Evolutionary conservation across 2,797 vertebrate species (phyloP).

Genomic region (Neosilurus hyrtlii): DNA sequence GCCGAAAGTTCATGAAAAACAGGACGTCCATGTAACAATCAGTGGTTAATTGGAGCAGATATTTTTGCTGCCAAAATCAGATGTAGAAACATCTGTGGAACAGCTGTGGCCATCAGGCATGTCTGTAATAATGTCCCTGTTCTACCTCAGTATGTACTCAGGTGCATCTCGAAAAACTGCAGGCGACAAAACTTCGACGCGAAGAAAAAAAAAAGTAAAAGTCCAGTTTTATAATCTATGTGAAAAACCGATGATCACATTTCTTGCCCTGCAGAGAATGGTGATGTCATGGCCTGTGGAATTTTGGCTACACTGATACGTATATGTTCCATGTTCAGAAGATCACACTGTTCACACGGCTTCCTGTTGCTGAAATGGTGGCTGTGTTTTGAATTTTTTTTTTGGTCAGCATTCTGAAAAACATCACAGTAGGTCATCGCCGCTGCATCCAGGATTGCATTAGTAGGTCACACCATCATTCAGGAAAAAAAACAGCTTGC

Average conservation of each 20-base stretch:
- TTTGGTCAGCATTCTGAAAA: too few relatives aligned
- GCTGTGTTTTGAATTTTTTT: too few relatives aligned
- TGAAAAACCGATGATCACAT: not conserved
- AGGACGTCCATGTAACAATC: constrained; percentile 23
- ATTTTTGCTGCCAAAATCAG: constrained; percentile 42
- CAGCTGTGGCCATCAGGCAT: constrained; percentile 47
- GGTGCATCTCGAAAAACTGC: constrained; percentile 37
- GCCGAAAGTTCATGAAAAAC: not conserved
- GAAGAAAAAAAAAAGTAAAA: not conserved
- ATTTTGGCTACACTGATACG: too few relatives aligned
- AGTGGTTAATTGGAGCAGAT: constrained; percentile 51
- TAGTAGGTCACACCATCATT: too few relatives aligned
- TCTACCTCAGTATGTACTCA: constrained; percentile 45
- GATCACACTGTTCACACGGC: too few relatives aligned
- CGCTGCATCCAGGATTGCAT: too few relatives aligned
- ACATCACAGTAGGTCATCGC: too few relatives aligned
- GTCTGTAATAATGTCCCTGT: constrained; percentile 33
- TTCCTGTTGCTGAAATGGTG: too few relatives aligned
- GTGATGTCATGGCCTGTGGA: too few relatives aligned
- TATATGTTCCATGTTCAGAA: too few relatives aligned
- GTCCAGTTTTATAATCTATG: constrained; percentile 1
- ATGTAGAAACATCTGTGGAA: constrained; percentile 54
- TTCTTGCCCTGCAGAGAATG: too few relatives aligned
- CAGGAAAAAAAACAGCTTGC: too few relatives aligned
- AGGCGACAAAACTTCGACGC: not conserved